Base-by-base conservation (phyloP, 2,888 invertebrate genomes). In the Andrena hattorfiana region DNA sequence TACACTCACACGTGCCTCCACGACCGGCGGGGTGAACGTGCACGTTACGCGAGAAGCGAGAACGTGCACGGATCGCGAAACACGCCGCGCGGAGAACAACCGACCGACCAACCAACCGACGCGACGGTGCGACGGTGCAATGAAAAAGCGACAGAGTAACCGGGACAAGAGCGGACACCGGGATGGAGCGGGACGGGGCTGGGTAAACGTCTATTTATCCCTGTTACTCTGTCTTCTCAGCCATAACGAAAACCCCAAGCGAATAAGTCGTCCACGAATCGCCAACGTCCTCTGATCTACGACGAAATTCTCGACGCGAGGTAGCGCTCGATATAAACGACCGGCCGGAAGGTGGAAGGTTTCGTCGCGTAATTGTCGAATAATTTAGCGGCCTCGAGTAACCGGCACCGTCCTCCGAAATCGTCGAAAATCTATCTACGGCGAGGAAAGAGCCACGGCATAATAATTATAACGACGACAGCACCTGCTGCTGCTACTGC, bases 381-480 rank as follows among this genome's bases (percentile, higher is more conserved):
- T 48, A 54, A 77, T 77, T 78, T 64, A 70, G 35, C 56, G 23
- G 13, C 23, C 6, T 60, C 63, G 35, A 13, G 42, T n/a, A 26
- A 54, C 6, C 54, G 63, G 35, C 35, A 20, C 4, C 20, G 56
- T 8, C 5, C 42, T 49, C n/a, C 76, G 62, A 48, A 56, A 64
- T 77, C 67, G 48, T 67, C 69, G 70, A 72, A 62, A 56, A 49
- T 69, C 30, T 72, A 66, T 49, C 54, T 48, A 35, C 35, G 69
- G 60, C 71, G 74, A 51, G 54, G 71, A 82, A 82, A 81, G 67
- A 62, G 81, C 74, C 83, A 42, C 79, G 73, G 85, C 86, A 87
- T 93, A 93, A 93, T 93, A 93, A 93, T 93, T 92, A 93, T 89
- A 89, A 91, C 87, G 90, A 90, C 87, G 88, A 90, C 91, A 90